Evolutionary conservation across 2,888 invertebrate species (phyloP).

Genomic region (Horisme vitalbata): DNA sequence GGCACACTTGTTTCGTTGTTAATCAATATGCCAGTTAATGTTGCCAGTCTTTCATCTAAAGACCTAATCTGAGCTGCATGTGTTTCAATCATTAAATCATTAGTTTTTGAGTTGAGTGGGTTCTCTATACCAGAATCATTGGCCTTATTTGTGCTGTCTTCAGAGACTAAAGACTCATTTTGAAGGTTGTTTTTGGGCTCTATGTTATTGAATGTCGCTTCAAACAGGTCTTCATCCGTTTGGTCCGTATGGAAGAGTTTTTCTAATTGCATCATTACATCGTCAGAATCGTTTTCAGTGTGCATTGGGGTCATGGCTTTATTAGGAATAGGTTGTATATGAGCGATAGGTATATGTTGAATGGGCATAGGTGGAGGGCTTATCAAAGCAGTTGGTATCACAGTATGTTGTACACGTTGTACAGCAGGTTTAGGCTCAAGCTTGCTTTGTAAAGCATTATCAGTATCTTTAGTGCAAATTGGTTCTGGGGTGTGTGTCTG

Average conservation of each 20-base stretch:
- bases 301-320: slow-evolving; percentile 26
- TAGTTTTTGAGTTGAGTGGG: slow-evolving; percentile 24
- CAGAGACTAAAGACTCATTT: slow-evolving; percentile 20
- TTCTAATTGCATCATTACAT: slow-evolving; percentile 68
- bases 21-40: slow-evolving; percentile 55
- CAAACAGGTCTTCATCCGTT: slow-evolving; percentile 73
- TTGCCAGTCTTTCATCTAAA: slow-evolving; percentile 63
- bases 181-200: slow-evolving; percentile 26
- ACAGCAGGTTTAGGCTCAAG: slow-evolving; percentile 19
- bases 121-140: slow-evolving; percentile 30
- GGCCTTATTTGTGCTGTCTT: slow-evolving; percentile 38
- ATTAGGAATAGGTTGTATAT: slow-evolving; percentile 9
- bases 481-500: slow-evolving; percentile 34
- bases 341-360: too few species aligned
- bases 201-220: slow-evolving; percentile 50
- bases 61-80: slow-evolving; percentile 59
- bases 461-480: background rate
- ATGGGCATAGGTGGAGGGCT: slow-evolving; percentile 17
- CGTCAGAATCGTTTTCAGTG: slow-evolving; percentile 49
- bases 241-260: slow-evolving; percentile 68
- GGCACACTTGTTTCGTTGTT: slow-evolving; percentile 39
- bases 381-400: slow-evolving; percentile 29
- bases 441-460: slow-evolving; percentile 16
- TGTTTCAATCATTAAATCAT: slow-evolving; percentile 46
- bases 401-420: slow-evolving; percentile 26